phyloP scores from a whole-genome alignment of 2,888 invertebrate genomes.

The Phrixothrix hirtus region DNA sequence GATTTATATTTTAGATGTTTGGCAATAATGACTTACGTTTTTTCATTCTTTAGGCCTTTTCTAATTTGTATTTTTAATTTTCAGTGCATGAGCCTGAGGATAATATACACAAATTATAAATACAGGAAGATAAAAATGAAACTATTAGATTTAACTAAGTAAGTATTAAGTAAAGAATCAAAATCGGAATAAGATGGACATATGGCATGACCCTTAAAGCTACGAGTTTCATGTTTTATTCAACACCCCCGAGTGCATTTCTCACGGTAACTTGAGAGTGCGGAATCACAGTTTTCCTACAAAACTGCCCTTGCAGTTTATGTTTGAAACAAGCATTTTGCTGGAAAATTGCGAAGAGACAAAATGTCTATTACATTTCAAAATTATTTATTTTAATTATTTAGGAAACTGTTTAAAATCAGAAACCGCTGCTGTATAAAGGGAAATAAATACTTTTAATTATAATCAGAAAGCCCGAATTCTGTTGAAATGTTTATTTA shows the following conservation, averaged over 20 bases:
- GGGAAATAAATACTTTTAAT: too few species aligned
- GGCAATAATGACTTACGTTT: too few species aligned
- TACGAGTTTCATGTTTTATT: constrained; percentile 36
- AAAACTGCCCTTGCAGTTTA: constrained; percentile 25
- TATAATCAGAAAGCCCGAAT: too few species aligned
- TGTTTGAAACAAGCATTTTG: constrained; percentile 16
- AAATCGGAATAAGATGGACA: constrained; percentile 27
- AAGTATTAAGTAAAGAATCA: constrained; percentile 28
- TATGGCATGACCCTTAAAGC: constrained; percentile 26
- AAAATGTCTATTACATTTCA: too few species aligned
- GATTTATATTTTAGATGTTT: too few species aligned
- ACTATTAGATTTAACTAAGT: constrained; percentile 1
- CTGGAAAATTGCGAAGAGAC: constrained; percentile 20
- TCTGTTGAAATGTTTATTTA: constrained; percentile 12
- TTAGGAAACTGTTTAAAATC: too few species aligned
- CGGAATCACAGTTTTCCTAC: constrained; percentile 26
- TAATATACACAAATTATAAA: too few species aligned
- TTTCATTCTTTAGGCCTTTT: too few species aligned
- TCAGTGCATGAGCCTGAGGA: too few species aligned
- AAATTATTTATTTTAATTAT: too few species aligned
- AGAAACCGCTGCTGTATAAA: too few species aligned
- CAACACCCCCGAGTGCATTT: constrained; percentile 41
- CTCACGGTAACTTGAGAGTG: constrained; percentile 35
- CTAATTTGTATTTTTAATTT: too few species aligned
- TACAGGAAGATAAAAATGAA: background rate